Evolutionary conservation across 2,113 vertebrate species (phyloP), one percentile per base, ranked within the genome.

Genomic region (Dasyprocta punctata): DNA sequence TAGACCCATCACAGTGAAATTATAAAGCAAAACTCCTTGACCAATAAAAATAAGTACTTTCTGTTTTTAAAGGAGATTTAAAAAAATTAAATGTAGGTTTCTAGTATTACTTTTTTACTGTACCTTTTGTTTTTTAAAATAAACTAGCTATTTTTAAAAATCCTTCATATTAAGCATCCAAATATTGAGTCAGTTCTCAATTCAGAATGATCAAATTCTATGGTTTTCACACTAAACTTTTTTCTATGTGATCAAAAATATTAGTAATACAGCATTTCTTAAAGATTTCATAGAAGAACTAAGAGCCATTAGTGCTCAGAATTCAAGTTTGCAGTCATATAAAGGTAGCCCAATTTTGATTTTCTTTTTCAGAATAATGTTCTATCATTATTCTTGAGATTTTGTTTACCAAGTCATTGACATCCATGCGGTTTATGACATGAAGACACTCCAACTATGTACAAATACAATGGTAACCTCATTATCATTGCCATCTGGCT

Each of bases 131-230:
- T 12, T 12, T n/a, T 38, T 4, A 13, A 96, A 95, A 69, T 67
- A 73, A 88, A 71, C 63, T 52, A 17, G 0, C 44, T 56, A 38
- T 82, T 71, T 87, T 80, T 58, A 84, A 92, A 86, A 84, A 3
- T 85, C 30, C 5, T 36, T 92, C 20, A 28, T 41, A 61, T 10
- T 3, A 86, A 85, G 4, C n/a, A 89, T 69, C 20, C 52, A 86
- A 89, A 85, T 78, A 82, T 33, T 69, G 58, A 93, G 4, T 63
- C 28, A 86, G 91, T 93, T 96, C 54, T 92, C 47, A 90, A n/a
- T 16, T 89, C 24, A 86, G 44, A 94, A 41, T 77, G 16, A 12
- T 82, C 36, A 75, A 41, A 20, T 36, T 85, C 38, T 63, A 22
- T 58, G 28, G 93, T 89, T 97, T 91, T 58, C 2, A 88, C 0